phyloP scores from a whole-genome alignment of 2,888 invertebrate species.

The Metallyticus violacea region DNA sequence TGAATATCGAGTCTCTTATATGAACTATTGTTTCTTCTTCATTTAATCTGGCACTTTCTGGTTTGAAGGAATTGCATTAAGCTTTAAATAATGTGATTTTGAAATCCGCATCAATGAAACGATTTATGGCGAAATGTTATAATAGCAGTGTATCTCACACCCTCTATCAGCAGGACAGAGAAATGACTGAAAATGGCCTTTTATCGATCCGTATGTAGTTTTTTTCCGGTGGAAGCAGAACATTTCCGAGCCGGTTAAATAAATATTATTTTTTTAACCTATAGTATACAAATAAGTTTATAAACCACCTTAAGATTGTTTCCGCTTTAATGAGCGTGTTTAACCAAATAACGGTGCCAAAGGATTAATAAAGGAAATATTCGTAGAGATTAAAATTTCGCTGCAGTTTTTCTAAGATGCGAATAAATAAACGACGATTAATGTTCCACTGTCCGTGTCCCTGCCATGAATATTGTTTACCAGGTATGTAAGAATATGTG shows the following conservation, averaged over 20 bases:
- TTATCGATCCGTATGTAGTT: neutral
- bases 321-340: too few relatives aligned
- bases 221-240: neutral
- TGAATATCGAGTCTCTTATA: neutral
- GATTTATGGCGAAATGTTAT: neutral
- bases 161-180: neutral
- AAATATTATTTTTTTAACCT: too few relatives aligned
- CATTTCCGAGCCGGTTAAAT: neutral
- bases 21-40: neutral
- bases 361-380: neutral
- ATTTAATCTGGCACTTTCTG: neutral
- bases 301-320: too few relatives aligned
- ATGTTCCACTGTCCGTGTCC: neutral
- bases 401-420: neutral
- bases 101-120: neutral
- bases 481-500: slow-evolving; percentile 5
- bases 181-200: neutral
- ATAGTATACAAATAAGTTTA: too few relatives aligned
- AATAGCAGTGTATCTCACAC: neutral
- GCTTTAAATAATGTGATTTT: neutral
- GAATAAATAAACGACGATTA: neutral
- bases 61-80: neutral
- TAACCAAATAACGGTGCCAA: neutral
- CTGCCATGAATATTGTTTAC: neutral
- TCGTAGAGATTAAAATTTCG: neutral